Percentiles rank a stretch among this genome's conserved stretches.
These are phyloP conservation scores for Drosophila buzzatii DNA, from an alignment of 2,888 invertebrate species.

Conservation along the genomic window DNA sequence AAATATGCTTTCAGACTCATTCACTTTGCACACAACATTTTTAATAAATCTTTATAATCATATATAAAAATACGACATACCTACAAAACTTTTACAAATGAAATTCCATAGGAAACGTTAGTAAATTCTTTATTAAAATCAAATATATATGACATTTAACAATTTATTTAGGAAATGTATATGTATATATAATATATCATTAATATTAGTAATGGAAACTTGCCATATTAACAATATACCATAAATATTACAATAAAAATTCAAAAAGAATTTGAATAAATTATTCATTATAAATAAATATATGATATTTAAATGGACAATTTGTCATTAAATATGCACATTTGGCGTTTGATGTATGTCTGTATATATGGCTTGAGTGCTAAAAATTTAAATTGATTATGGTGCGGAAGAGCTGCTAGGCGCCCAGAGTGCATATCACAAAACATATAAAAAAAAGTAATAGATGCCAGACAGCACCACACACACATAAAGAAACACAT, in stretches of 20 bases:
- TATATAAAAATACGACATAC: too few species aligned
- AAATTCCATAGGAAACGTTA: too few species aligned
- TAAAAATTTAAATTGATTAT: conserved; percentile 50
- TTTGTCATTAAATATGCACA: conserved; percentile 1
- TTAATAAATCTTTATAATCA: too few species aligned
- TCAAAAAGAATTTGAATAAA: background rate
- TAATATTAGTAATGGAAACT: too few species aligned
- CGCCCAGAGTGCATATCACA: conserved; percentile 36
- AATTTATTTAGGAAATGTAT: background rate
- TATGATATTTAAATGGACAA: conserved; percentile 1
- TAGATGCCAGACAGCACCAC: conserved; percentile 21
- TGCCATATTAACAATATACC: background rate
- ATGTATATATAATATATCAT: background rate
- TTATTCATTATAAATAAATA: background rate
- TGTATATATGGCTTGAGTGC: conserved; percentile 38
- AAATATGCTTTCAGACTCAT: too few species aligned
- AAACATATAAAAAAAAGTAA: conserved; percentile 35
- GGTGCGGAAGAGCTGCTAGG: conserved; percentile 12
- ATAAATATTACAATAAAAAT: background rate
- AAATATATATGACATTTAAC: background rate
- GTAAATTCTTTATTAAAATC: too few species aligned
- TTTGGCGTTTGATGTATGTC: conserved; percentile 39
- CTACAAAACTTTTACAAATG: too few species aligned
- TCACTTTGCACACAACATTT: too few species aligned
- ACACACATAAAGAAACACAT: conserved; percentile 1